A percentile compares a stretch with the other conserved stretches of the same genome.
Evolutionary conservation across 2,797 vertebrate genomes (phyloP).

Genomic region (Microcaecilia unicolor): DNA sequence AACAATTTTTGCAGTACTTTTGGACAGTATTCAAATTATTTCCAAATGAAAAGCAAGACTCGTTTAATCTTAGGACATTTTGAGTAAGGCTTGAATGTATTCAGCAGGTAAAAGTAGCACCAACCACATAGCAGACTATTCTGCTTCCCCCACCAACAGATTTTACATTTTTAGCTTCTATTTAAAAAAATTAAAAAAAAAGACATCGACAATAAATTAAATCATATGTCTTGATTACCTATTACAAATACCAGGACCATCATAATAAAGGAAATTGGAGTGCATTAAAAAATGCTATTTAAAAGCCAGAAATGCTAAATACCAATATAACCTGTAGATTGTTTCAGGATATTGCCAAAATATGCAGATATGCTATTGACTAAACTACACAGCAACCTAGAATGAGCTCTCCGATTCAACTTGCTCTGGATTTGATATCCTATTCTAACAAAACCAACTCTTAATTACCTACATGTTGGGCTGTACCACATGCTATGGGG

Average conservation of each 20-base stretch:
- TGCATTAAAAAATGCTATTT: too few relatives aligned
- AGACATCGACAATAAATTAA: conserved; percentile 29
- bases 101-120: conserved; percentile 10
- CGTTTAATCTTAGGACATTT: conserved; percentile 23
- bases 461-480: too few relatives aligned
- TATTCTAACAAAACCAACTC: too few relatives aligned
- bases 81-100: conserved; percentile 15
- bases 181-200: too few relatives aligned
- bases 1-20: conserved; percentile 3
- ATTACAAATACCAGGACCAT: conserved; percentile 7
- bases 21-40: conserved; percentile 10
- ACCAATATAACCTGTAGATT: too few relatives aligned
- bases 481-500: too few relatives aligned
- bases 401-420: too few relatives aligned
- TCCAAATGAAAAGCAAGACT: background rate
- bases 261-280: conserved; percentile 10
- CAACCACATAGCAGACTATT: conserved; percentile 32
- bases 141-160: conserved; percentile 26
- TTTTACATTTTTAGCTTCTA: conserved; percentile 14
- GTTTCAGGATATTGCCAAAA: too few relatives aligned
- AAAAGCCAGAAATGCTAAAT: too few relatives aligned
- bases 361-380: too few relatives aligned
- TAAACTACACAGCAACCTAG: too few relatives aligned
- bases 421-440: too few relatives aligned
- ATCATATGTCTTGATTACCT: conserved; percentile 34